Evolutionary conservation across 2,888 invertebrate species (phyloP).

Genomic region (Autographa gamma): DNA sequence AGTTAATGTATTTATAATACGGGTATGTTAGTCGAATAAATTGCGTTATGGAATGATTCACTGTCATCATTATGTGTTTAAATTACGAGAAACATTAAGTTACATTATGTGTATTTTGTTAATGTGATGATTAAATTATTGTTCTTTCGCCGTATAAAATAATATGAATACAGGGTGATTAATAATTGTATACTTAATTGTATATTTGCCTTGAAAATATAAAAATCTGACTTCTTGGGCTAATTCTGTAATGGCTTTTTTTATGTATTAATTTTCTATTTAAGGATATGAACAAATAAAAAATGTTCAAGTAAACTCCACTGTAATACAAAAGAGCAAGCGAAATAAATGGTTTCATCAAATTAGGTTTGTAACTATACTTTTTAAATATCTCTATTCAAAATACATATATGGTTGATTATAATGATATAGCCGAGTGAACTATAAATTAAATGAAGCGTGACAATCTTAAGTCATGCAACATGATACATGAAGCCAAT

Average conservation of each 20-base stretch:
- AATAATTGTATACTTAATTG: too few relatives aligned
- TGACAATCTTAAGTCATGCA: conserved; percentile 1
- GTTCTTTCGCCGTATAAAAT: background rate
- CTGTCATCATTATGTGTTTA: background rate
- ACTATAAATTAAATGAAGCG: conserved; percentile 1
- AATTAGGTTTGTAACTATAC: too few relatives aligned
- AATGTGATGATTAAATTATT: background rate
- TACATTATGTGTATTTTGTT: background rate
- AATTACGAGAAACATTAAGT: background rate
- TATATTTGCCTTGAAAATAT: background rate
- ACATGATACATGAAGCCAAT: background rate
- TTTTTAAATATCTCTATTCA: too few relatives aligned
- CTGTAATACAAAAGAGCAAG: too few relatives aligned
- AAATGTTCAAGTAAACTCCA: too few relatives aligned
- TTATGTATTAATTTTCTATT: too few relatives aligned
- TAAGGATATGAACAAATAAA: too few relatives aligned
- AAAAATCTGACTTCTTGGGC: background rate
- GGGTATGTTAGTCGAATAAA: background rate
- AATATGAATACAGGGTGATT: background rate
- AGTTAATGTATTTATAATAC: conserved; percentile 1
- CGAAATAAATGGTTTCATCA: too few relatives aligned
- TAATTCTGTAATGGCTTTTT: too few relatives aligned
- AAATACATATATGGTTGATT: background rate
- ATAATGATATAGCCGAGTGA: background rate
- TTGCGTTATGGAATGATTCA: background rate